Evolutionary conservation across 2,797 vertebrate species (phyloP), one percentile per base, ranked within the genome.

Genomic region (Tachyglossus aculeatus): DNA sequence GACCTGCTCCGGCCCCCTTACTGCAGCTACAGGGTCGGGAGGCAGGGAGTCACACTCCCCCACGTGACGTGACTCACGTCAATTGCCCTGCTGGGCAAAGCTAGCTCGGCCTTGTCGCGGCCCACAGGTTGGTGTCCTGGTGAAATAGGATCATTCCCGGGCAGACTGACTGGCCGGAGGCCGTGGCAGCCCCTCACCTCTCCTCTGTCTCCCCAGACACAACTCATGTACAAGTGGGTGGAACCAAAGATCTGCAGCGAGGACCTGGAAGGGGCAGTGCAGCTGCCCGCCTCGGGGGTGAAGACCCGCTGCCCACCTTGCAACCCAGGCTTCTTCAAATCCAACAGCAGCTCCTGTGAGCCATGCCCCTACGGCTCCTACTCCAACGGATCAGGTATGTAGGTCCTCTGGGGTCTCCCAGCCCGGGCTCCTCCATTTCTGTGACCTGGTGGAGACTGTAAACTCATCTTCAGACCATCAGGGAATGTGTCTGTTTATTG

Each of bases 161-260:
- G 25, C 43, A 25, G 6, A 14, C 18, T 25, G 16, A 29, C 12
- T 39, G 25, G 24, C 2, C 13, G 24, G 9, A n/a, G 25, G 43
- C 22, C 25, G 43, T 9, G 7, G 7, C 22, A 21, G 12, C 6
- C 9, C 21, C 24, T 31, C 77, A 71, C 51, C 67, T 9, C 2
- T 1, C 33, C 7, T 51, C 32, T 31, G 0, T 27, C 5, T 71
- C 51, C 60, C 56, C 86, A 99, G 98, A 99, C 97, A 0, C 96
- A 96, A 87, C 90, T 98, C 66, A 96, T 96, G 96, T 99, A 96
- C 89, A 98, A 98, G 74, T 99, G 98, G 98, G 96, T 94, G 5
- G 93, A 96, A 60, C 97, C 98, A 0, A 99, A 98, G 81, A 95
- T 95, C 88, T 99, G 98, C 83, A 90, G 86, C 0, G 96, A 98